These are phyloP conservation scores for Lerista edwardsae DNA, from an alignment of 2,797 vertebrate genomes.

Conservation along the genomic window DNA sequence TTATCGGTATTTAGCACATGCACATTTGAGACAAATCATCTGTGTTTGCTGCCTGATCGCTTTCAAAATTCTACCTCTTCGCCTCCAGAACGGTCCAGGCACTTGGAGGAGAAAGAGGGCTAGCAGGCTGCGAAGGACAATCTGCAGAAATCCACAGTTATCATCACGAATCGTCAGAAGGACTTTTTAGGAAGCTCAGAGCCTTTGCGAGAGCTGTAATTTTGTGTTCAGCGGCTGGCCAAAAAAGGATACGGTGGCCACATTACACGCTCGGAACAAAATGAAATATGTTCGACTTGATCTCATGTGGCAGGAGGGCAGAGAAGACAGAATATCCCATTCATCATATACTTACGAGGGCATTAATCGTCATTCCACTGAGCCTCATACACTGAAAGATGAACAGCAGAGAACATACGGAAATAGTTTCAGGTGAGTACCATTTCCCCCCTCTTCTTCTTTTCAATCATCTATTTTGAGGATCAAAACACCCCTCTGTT, in stretches of 20 bases:
- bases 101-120: not conserved
- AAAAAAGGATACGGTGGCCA: conserved; percentile 30
- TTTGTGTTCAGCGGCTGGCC: not conserved
- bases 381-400: conserved; percentile 50
- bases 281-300: conserved; percentile 61
- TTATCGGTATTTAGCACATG: conserved; percentile 44
- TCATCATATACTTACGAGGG: conserved; percentile 53
- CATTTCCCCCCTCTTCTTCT: conserved; percentile 3
- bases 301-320: conserved; percentile 52
- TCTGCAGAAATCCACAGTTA: not conserved
- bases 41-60: not conserved
- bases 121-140: not conserved
- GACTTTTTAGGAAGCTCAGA: conserved; percentile 6
- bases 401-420: conserved; percentile 63
- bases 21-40: not conserved
- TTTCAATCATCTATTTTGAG: conserved; percentile 46
- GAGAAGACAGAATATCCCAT: conserved; percentile 32
- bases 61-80: not conserved
- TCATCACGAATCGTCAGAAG: not conserved
- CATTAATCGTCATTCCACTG: conserved; percentile 56
- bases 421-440: conserved; percentile 42
- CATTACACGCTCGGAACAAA: conserved; percentile 31
- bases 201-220: not conserved
- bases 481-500: conserved; percentile 53
- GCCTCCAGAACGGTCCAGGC: not conserved